phyloP scores from a whole-genome alignment of 2,113 vertebrate genomes.

The Tragulus kanchil region DNA sequence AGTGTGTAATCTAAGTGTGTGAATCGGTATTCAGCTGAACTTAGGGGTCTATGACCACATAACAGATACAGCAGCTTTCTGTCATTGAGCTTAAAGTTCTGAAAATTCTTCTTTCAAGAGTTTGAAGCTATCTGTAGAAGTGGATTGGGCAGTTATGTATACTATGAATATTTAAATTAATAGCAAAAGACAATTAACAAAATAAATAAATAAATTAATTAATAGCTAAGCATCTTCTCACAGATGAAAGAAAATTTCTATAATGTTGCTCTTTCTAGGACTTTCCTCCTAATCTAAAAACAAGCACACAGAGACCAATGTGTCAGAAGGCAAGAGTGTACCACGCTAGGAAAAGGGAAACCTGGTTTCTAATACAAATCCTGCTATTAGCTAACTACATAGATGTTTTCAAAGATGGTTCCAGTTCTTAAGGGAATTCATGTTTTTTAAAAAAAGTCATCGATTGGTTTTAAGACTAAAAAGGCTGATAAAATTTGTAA shows the following conservation, averaged over 20 bases:
- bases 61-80: not conserved
- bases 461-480: not conserved
- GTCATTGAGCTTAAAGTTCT: not conserved
- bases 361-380: not conserved
- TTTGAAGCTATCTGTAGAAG: conserved; percentile 48
- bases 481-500: conserved; percentile 2
- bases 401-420: conserved; percentile 29
- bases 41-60: conserved; percentile 49
- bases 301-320: not conserved
- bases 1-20: not conserved
- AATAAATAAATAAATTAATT: not conserved
- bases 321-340: not conserved
- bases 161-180: not conserved
- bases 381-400: not conserved
- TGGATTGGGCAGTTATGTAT: not conserved
- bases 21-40: not conserved
- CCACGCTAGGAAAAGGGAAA: not conserved
- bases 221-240: conserved; percentile 36
- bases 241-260: not conserved
- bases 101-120: conserved; percentile 12
- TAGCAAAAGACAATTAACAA: not conserved
- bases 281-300: conserved; percentile 3
- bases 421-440: conserved; percentile 57
- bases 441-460: not conserved
- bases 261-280: not conserved